Percentiles rank a stretch among this genome's conserved stretches.
Conservation (phyloP, 1,140 invertebrate species). For the Ceratosolen fusciceps region DNA sequence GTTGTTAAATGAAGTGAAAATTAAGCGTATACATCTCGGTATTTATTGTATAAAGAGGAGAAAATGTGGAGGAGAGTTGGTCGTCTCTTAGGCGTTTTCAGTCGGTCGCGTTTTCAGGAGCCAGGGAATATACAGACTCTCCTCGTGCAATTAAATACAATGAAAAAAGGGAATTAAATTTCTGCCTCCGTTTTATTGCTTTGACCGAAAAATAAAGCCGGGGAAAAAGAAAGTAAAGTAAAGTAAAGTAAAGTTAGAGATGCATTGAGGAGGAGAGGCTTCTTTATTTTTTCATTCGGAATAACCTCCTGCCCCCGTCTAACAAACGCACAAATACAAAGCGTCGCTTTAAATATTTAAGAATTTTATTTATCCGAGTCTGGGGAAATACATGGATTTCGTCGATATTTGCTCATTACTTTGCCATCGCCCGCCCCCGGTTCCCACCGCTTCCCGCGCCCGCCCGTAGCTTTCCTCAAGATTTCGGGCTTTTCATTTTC, state of each 20-base stretch:
- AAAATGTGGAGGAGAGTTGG: slow-evolving; percentile 9
- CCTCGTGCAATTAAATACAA: slow-evolving; percentile 8
- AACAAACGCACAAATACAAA: no score
- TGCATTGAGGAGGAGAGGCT: no score
- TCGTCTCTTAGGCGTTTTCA: background rate
- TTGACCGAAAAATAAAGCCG: background rate
- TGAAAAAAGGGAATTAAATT: background rate
- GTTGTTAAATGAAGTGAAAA: slow-evolving; percentile 32
- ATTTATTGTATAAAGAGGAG: background rate
- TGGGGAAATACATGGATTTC: no score
- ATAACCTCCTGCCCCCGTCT: no score
- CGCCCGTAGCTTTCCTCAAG: no score
- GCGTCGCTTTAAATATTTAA: no score
- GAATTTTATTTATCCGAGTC: no score
- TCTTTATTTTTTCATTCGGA: no score
- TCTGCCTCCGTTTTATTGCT: slow-evolving; percentile 26
- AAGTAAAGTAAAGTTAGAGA: background rate
- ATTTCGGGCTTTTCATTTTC: no score
- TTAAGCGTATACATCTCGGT: background rate
- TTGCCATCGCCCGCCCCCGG: no score
- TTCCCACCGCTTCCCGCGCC: no score
- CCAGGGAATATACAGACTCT: background rate
- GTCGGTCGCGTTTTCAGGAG: background rate
- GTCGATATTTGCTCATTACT: no score
- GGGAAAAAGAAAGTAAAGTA: background rate